Evolutionary conservation across 1,140 invertebrate species (phyloP), one percentile per base, ranked within the genome.

Genomic region (Ganaspis sp.): DNA sequence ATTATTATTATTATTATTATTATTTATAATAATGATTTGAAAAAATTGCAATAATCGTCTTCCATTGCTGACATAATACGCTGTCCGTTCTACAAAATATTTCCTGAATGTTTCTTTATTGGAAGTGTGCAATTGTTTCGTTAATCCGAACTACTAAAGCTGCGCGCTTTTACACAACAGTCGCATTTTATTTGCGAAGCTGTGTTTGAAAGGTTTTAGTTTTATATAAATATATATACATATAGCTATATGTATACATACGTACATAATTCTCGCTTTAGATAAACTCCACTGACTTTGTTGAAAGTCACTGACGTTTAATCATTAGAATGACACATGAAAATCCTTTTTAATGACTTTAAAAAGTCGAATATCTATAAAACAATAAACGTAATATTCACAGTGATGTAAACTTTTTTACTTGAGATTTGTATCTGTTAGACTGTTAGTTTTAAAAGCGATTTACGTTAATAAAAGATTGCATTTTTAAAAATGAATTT

Each of bases 71-170:
- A 64, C 26, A 64, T 64, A 64, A 64, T 64, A 64, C 58, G 58
- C 58, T 64, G 58, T 12, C 23, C 58, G 6, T 26, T 26, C 23
- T 64, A 17, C 4, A 5, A 49, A 4, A 49, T 64, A 34, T 64
- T 64, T 64, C 23, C 58, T 64, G 58, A 64, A 64, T 64, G 58
- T 64, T 64, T 29, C 58, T 26, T 64, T 34, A 34, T 64, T 64
- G 58, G 58, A 64, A 29, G 58, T 64, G 58, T 64, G 58, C 58
- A 64, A 64, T 64, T 64, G 58, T 64, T 64, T 64, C 12, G 58
- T 64, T 64, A 64, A 29, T 64, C 26, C 23, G 26, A 64, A 64
- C 58, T 58, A 58, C 54, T 64, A 11, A 64, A 64, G 58, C 26
- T 64, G 23, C 58, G 58, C 58, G 58, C 58, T 29, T 58, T 12